Evolutionary conservation across 2,888 invertebrate genomes (phyloP).

Genomic region (Netelia fuscicornis): DNA sequence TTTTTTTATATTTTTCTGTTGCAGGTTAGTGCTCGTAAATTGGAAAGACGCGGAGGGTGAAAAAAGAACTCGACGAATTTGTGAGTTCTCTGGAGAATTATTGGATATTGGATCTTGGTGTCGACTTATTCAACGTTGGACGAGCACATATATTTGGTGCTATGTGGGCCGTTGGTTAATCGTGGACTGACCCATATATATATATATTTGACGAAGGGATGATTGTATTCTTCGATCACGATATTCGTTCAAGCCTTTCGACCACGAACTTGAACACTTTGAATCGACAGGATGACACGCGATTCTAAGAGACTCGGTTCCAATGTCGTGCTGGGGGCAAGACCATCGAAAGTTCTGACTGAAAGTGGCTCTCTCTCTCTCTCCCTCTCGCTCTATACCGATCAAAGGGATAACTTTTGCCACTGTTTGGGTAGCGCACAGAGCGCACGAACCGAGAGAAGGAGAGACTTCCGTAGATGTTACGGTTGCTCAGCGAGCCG

Average conservation of each 20-base stretch:
- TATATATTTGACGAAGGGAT: slow-evolving; percentile 12
- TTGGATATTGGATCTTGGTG: background rate
- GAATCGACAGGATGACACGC: slow-evolving; percentile 62
- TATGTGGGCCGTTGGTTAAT: background rate
- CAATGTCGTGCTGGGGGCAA: background rate
- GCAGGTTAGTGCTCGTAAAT: slow-evolving; percentile 41
- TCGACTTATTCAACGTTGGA: background rate
- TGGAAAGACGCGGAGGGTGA: too few relatives aligned
- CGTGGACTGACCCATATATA: background rate
- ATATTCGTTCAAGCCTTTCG: slow-evolving; percentile 56
- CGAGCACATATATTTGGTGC: background rate
- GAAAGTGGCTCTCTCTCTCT: slow-evolving; percentile 48
- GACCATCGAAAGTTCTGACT: slow-evolving; percentile 58
- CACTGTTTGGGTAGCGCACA: slow-evolving; percentile 51
- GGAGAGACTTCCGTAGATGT: slow-evolving; percentile 46
- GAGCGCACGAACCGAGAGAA: slow-evolving; percentile 5
- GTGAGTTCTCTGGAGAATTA: slow-evolving; percentile 38
- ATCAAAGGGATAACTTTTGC: slow-evolving; percentile 63
- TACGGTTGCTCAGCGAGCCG: slow-evolving; percentile 57
- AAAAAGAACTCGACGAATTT: slow-evolving; percentile 7
- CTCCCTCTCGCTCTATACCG: slow-evolving; percentile 12
- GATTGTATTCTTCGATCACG: slow-evolving; percentile 54
- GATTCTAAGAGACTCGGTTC: slow-evolving; percentile 40
- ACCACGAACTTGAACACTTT: slow-evolving; percentile 52
- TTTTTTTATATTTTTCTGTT: slow-evolving; percentile 57